These are phyloP conservation scores for Drosophila tripunctata DNA, from an alignment of 2,888 invertebrate species.

Conservation along the genomic window DNA sequence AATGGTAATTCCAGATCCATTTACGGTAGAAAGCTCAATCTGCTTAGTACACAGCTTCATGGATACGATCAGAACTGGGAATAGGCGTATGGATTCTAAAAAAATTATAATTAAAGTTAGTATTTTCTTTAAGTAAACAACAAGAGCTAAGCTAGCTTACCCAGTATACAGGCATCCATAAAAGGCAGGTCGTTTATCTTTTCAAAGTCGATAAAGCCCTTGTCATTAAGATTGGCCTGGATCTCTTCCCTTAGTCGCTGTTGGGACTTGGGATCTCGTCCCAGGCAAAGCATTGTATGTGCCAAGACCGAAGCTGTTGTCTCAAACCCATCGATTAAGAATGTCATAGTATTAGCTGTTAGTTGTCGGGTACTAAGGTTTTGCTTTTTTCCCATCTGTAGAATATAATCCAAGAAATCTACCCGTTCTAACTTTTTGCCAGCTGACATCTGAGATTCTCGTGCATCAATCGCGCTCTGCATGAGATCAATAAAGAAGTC, in stretches of 20 bases:
- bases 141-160: background rate
- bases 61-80: background rate
- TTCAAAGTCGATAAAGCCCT: conserved; percentile 7
- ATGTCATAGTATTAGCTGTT: conserved; percentile 8
- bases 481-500: conserved; percentile 12
- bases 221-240: background rate
- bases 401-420: conserved; percentile 13
- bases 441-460: background rate
- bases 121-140: background rate
- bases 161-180: conserved; percentile 11
- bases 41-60: conserved; percentile 7
- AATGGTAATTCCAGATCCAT: background rate
- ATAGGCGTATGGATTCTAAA: conserved; percentile 4
- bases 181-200: conserved; percentile 8
- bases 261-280: background rate
- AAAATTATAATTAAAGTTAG: background rate
- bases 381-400: background rate
- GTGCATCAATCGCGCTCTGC: conserved; percentile 9
- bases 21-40: conserved; percentile 4
- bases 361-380: background rate
- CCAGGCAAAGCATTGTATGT: background rate
- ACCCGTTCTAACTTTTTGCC: conserved; percentile 2
- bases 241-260: conserved; percentile 5
- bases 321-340: conserved; percentile 12
- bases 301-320: conserved; percentile 1